Conservation (phyloP, 2,797 vertebrate species). For the Lutjanus argentimaculatus region DNA sequence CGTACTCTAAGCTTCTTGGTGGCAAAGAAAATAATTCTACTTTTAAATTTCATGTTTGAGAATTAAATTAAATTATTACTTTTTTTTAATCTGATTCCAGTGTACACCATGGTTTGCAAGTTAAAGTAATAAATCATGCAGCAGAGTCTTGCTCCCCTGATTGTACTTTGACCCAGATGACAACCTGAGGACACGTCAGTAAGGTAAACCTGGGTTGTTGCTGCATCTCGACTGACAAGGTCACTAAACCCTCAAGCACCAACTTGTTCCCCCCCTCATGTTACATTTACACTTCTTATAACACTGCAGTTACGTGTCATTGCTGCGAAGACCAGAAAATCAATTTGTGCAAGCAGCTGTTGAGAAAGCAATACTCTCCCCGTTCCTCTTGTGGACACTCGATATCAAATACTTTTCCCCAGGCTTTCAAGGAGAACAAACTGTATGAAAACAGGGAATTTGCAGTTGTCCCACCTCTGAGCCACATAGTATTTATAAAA, state of each 20-base stretch:
- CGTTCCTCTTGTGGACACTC: constrained; percentile 46
- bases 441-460: neutral
- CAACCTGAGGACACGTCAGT: constrained; percentile 16
- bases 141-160: neutral
- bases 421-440: constrained; percentile 45
- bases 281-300: constrained; percentile 52
- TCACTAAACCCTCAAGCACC: constrained; percentile 41
- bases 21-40: neutral
- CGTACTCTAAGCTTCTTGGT: too few species aligned
- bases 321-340: constrained; percentile 68
- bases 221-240: constrained; percentile 61
- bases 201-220: constrained; percentile 50
- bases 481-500: too few species aligned
- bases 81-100: neutral
- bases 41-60: neutral
- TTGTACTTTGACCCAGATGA: neutral
- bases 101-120: neutral
- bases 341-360: constrained; percentile 66
- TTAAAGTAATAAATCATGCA: neutral
- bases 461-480: neutral
- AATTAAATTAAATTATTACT: neutral
- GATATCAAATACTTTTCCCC: constrained; percentile 40
- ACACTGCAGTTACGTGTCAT: constrained; percentile 55
- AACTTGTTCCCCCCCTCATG: constrained; percentile 27
- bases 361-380: constrained; percentile 42